phyloP scores from a whole-genome alignment of 2,888 invertebrate species.

The Rhimphoctona megacephalus region DNA sequence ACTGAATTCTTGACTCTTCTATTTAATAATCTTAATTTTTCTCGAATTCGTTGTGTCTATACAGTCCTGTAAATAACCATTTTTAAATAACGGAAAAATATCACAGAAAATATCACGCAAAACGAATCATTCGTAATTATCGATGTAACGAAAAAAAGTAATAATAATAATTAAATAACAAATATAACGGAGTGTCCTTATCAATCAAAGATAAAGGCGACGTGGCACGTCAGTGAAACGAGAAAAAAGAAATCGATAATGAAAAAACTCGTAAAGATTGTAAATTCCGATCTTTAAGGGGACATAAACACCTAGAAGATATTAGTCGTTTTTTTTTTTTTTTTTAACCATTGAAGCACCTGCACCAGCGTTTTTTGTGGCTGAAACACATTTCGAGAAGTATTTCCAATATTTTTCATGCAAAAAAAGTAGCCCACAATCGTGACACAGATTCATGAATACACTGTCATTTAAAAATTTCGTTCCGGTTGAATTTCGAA shows the following conservation, averaged over 20 bases:
- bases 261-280: not conserved
- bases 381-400: too few species aligned
- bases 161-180: constrained; percentile 2
- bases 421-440: too few species aligned
- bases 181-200: constrained; percentile 19
- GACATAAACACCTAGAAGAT: too few species aligned
- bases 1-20: constrained; percentile 33
- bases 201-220: constrained; percentile 38
- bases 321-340: too few species aligned
- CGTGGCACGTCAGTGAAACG: not conserved
- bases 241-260: not conserved
- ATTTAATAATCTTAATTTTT: constrained; percentile 47
- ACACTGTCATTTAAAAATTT: too few species aligned
- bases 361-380: too few species aligned
- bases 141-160: constrained; percentile 31
- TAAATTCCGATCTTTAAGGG: not conserved
- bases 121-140: constrained; percentile 37
- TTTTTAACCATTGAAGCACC: too few species aligned
- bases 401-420: too few species aligned
- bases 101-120: constrained; percentile 34
- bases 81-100: constrained; percentile 28
- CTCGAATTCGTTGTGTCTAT: constrained; percentile 56
- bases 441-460: too few species aligned
- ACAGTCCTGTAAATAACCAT: constrained; percentile 55
- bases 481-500: too few species aligned